Evolutionary conservation across 2,797 vertebrate species (phyloP), one percentile per base, ranked within the genome.

Genomic region (Hipposideros larvatus): DNA sequence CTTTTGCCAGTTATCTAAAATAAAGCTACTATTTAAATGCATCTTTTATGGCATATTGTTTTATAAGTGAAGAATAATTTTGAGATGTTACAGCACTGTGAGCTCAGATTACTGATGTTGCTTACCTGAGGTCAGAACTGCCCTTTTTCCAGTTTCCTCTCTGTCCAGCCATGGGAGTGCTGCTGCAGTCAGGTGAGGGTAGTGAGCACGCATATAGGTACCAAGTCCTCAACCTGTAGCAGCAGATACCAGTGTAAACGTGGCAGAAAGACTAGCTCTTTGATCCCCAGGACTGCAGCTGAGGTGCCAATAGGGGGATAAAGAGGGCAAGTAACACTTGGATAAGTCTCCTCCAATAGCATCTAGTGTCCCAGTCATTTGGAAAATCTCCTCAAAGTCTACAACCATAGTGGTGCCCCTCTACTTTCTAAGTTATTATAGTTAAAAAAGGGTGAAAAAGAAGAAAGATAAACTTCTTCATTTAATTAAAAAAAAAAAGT

Each of bases 21-120:
- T 77, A 93, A 87, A 86, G n/a, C 19, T 59, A 43, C 75, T 80
- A 21, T 55, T 73, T 78, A 90, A 59, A 26, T 92, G 66, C 31
- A 43, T 91, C 65, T 70, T 75, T 75, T 48, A 41, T 71, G 66
- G 66, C n/a, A 31, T 34, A n/a, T 71, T 91, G 28, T 70, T 82
- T 79, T 80, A 2, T 53, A n/a, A 68, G 37, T 88, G 94, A 53
- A 46, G 71, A 79, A 61, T 57, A 31, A 21, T 48, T 71, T 41
- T 48, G 53, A 65, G 22, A 15, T 46, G 34, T 26, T 46, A 48
- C 24, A 91, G 11, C 9, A 0, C 43, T 43, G 18, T 53, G 18
- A 68, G 53, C 57, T 84, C 41, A 86, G 68, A 22, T 87, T 53
- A 10, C 73, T 22, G 41, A 21, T 68, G 53, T 85, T 61, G 57